These are phyloP conservation scores for Pangasius macronema DNA, from an alignment of 2,797 vertebrate genomes.

Conservation along the genomic window DNA sequence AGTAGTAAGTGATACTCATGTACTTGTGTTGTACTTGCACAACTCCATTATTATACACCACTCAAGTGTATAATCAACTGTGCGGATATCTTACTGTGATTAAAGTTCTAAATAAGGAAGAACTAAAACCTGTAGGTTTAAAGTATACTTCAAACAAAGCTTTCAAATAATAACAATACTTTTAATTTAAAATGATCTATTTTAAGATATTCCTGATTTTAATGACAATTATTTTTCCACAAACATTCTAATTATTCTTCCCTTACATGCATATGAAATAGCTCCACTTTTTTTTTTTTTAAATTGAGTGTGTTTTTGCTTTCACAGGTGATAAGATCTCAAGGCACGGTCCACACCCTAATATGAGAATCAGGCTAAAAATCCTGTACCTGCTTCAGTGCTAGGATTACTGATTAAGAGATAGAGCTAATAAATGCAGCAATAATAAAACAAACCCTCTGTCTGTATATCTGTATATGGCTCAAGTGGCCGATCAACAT, in stretches of 20 bases:
- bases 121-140: not conserved
- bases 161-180: not conserved
- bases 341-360: slow-evolving; percentile 33
- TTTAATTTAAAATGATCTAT: not conserved
- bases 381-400: slow-evolving; percentile 14
- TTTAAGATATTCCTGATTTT: not conserved
- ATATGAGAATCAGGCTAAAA: slow-evolving; percentile 38
- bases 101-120: not conserved
- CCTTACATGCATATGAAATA: not conserved
- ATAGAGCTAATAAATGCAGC: slow-evolving; percentile 25
- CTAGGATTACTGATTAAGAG: slow-evolving; percentile 30
- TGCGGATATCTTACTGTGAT: not conserved
- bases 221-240: not conserved
- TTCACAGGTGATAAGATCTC: slow-evolving; percentile 17
- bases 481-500: slow-evolving; percentile 16
- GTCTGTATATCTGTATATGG: not conserved
- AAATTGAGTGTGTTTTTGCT: not conserved
- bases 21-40: not conserved
- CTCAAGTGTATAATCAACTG: not conserved
- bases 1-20: not conserved
- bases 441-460: slow-evolving; percentile 13
- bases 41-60: not conserved
- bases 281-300: not conserved
- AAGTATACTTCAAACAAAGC: not conserved
- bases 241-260: not conserved